phyloP scores from a whole-genome alignment of 2,797 vertebrate species.

The Aphelocoma californica region DNA sequence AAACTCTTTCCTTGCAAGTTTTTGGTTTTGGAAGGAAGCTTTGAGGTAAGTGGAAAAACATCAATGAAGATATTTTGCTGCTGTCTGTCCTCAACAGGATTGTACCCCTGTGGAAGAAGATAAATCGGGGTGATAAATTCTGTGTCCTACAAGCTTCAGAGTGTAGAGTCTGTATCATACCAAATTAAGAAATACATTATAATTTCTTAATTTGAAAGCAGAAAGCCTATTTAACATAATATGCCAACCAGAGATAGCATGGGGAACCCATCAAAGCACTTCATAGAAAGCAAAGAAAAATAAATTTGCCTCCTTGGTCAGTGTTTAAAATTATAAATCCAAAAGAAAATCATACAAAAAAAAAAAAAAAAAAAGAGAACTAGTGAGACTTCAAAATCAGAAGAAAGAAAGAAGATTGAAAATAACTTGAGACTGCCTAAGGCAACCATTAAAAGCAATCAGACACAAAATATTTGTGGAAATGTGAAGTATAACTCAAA shows the following conservation, averaged over 20 bases:
- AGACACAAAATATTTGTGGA: neutral
- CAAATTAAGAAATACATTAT: neutral
- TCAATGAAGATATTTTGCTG: neutral
- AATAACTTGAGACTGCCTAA: neutral
- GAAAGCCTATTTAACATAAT: neutral
- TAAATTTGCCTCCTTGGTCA: neutral
- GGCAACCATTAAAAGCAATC: neutral
- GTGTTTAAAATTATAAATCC: neutral
- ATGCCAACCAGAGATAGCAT: neutral
- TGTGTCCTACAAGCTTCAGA: neutral
- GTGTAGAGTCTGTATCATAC: neutral
- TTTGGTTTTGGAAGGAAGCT: neutral
- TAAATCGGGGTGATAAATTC: neutral
- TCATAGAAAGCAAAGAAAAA: neutral
- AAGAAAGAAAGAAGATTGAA: neutral
- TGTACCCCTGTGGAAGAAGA: neutral
- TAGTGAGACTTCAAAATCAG: neutral
- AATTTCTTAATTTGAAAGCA: conserved; percentile 18
- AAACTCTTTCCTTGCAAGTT: neutral
- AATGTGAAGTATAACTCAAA: neutral
- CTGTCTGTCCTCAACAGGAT: neutral
- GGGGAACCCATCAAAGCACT: neutral
- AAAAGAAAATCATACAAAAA: neutral
- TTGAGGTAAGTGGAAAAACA: neutral
- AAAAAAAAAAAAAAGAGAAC: neutral